Conservation (phyloP, 2,113 vertebrate species). For the Brachyhypopomus gauderio region DNA sequence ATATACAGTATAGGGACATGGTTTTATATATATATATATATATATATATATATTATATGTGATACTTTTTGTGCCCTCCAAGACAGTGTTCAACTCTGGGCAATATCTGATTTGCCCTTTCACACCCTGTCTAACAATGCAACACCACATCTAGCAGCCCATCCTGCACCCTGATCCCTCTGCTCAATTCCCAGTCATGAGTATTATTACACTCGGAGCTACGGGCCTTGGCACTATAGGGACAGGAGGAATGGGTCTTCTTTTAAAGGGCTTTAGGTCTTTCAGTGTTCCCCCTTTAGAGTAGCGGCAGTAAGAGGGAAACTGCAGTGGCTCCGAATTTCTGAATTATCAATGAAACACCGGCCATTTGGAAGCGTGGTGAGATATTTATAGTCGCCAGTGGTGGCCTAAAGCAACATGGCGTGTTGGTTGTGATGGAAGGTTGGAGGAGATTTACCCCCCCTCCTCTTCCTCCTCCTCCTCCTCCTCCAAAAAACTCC, state of each 20-base stretch:
- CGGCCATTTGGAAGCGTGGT: conserved; percentile 53
- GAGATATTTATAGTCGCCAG: conserved; percentile 41
- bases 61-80: neutral
- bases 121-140: too few relatives aligned
- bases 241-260: neutral
- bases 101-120: conserved; percentile 37
- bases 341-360: conserved; percentile 64
- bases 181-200: too few relatives aligned
- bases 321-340: conserved; percentile 21
- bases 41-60: too few relatives aligned
- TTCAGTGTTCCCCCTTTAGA: conserved; percentile 14
- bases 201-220: neutral
- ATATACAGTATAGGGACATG: too few relatives aligned
- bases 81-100: conserved; percentile 12
- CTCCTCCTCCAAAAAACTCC: neutral
- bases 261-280: neutral
- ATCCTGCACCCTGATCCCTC: too few relatives aligned
- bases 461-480: too few relatives aligned
- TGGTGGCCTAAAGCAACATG: neutral
- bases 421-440: neutral
- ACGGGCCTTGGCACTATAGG: conserved; percentile 19
- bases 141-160: too few relatives aligned
- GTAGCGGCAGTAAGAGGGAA: conserved; percentile 22
- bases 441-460: neutral
- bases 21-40: neutral